Evolutionary conservation across 64 coral and sea anemone genomes (phyloP).

Genomic region (Catalaphyllia jardinei): DNA sequence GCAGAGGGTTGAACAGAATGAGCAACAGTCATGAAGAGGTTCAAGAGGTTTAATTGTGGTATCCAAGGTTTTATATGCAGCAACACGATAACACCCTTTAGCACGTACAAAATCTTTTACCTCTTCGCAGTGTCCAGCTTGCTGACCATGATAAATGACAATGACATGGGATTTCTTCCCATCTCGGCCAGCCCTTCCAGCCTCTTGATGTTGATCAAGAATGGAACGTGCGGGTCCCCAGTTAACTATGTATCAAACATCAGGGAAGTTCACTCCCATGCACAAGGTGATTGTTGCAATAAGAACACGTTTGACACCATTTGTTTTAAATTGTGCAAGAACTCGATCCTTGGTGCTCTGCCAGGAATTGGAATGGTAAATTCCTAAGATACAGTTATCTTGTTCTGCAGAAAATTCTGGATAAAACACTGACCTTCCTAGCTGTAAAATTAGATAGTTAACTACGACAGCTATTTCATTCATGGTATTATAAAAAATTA

Average conservation of each 20-base stretch:
- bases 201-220: constrained; percentile 46
- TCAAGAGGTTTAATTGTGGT: constrained; percentile 21
- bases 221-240: constrained; percentile 43
- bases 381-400: constrained; percentile 16
- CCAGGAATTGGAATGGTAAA: constrained; percentile 53
- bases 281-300: constrained; percentile 29
- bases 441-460: constrained; percentile 30
- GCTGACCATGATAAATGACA: background rate
- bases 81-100: constrained; percentile 26
- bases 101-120: constrained; percentile 39
- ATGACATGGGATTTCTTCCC: background rate
- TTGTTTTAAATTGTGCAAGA: background rate
- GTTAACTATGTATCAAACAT: constrained; percentile 34
- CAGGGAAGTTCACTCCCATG: constrained; percentile 54
- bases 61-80: constrained; percentile 21
- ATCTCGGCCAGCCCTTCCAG: constrained; percentile 31
- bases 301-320: background rate
- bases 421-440: background rate
- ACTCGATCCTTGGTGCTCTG: constrained; percentile 24
- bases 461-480: constrained; percentile 47
- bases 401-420: background rate
- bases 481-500: constrained; percentile 60
- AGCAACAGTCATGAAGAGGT: constrained; percentile 46
- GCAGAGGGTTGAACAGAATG: constrained; percentile 27
- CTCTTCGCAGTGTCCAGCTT: constrained; percentile 42